Base-by-base conservation (phyloP, 2,888 invertebrate genomes). In the Mylabris sibirica region DNA sequence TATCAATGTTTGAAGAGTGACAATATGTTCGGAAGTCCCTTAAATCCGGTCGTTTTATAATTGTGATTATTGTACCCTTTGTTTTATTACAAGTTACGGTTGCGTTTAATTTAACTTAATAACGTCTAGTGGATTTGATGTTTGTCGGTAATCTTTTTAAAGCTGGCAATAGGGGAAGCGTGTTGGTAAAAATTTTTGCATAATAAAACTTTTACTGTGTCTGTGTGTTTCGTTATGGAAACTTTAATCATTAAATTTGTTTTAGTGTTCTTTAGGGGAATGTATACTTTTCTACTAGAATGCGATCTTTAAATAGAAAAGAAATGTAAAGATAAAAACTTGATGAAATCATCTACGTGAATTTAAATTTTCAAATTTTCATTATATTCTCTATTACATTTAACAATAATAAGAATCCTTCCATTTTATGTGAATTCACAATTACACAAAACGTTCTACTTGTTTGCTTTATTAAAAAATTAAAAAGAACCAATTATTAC, bases 201-300 rank as follows among this genome's bases (percentile, higher is more conserved):
- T 67, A 72, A 69, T n/a, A 69, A 64, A 67, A 68, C 49, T 22
- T 20, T 5, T 44, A 12, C 65, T 65, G 59, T 44, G n/a, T n/a
- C 30, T 49, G 44, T n/a, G 49, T 60, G 49, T 41, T 66, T 57
- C 71, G 67, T 60, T 57, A 63, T 65, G 64, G 24, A 35, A 67
- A 72, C 65, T 67, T 72, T 66, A 67, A 65, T 72, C 67, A 72
- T 72, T 72, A 72, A 67, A 41, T 69, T 68, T 67, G 72, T 66
- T 72, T 72, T 69, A 72, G 69, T 68, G 69, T 59, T 59, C 72
- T 61, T 66, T 35, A 5, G 69, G 65, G 72, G 66, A 60, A 65
- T 72, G 69, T 69, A 8, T 35, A 14, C n/a, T 69, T 64, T 53
- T 62, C 41, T 66, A 69, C 59, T 20, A 49, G n/a, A 30, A 61